Conservation (phyloP, 2,888 invertebrate genomes). For the Nemoura dubitans region DNA sequence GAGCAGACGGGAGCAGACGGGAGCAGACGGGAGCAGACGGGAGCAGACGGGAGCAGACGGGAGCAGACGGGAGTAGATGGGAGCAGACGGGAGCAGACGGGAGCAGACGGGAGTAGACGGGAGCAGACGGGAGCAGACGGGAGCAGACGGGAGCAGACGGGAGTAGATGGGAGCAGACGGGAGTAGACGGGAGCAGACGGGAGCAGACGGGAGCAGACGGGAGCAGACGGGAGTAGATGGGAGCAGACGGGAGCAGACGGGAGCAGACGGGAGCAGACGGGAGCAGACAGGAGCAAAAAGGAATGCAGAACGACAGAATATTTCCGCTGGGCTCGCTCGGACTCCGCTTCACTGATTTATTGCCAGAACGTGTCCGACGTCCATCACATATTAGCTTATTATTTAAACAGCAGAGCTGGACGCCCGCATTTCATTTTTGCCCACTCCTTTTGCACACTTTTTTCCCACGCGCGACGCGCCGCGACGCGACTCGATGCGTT, state of each 20-base stretch:
- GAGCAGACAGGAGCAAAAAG: neutral
- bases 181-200: neutral
- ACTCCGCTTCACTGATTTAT: neutral
- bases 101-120: neutral
- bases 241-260: neutral
- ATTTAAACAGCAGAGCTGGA: slow-evolving; percentile 1
- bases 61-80: neutral
- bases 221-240: too few species aligned
- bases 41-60: neutral
- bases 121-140: too few species aligned
- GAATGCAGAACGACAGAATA: neutral
- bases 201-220: too few species aligned
- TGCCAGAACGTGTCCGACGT: slow-evolving; percentile 15
- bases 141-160: too few species aligned
- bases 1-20: neutral
- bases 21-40: too few species aligned
- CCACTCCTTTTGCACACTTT: neutral
- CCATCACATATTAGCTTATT: slow-evolving; percentile 17
- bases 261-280: neutral
- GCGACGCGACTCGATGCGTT: too few species aligned
- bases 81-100: neutral
- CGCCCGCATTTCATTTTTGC: neutral
- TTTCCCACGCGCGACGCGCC: neutral
- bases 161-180: neutral
- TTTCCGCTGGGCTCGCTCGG: neutral